Base-by-base conservation (phyloP, 2,113 vertebrate species). In the Oxyura jamaicensis region DNA sequence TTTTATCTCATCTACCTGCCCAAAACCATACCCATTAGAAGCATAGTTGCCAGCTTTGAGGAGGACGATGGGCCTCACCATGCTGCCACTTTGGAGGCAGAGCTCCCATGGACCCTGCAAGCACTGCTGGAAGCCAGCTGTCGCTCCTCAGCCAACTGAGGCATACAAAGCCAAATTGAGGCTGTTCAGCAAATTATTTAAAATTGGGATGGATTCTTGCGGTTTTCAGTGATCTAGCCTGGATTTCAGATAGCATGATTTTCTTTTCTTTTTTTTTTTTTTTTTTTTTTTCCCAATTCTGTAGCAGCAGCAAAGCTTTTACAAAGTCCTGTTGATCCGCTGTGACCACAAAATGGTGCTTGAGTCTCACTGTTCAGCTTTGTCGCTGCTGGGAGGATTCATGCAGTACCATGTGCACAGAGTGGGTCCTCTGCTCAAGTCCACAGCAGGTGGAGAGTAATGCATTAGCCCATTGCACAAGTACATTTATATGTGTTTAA, bases 101-200 rank as follows among this genome's bases (percentile, higher is more conserved):
- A 94, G 83, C 93, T 96, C 94, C 94, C 82, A 85, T 90, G 0
- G 87, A 9, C 53, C 60, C 14, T 36, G 71, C 22, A 1, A 67
- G 82, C 5, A 33, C 84, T 90, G 84, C 84, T 88, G 87, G 79
- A 85, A 83, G 76, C 59, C 94, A 96, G 94, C 91, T 95, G 93
- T 75, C 3, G 8, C 12, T 63, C 76, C 90, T 85, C 84, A 89
- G 90, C 87, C 84, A 84, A 83, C 55, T 17, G 0, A 91, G 83
- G 73, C 6, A 0, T 56, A 46, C 1, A 1, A 52, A 85, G 75
- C 69, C 22, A n/a, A 88, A 79, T 48, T 3, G 1, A 77, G 60
- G 80, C 87, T 94, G 81, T 35, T 96, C 1, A 0, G 59, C 68
- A 91, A 95, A 91, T 74, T 76, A 56, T 55, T 52, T 35, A 68